Evolutionary conservation across 1,140 invertebrate species (phyloP).

Genomic region (Cyclina sinensis): DNA sequence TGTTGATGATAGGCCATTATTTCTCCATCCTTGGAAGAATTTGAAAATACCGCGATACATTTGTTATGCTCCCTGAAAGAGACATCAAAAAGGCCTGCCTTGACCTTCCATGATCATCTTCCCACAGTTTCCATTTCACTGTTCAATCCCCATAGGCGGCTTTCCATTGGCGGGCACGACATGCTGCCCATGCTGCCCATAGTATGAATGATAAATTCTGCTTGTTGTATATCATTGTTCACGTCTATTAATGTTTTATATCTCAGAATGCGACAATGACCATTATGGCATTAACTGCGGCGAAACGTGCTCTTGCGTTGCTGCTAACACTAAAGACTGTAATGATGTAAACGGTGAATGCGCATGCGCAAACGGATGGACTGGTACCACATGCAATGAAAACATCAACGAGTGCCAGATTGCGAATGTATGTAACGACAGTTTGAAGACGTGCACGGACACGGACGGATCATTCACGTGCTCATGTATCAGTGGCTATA

Average conservation of each 20-base stretch:
- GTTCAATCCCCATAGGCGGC: too few species aligned
- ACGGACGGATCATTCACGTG: slow-evolving; percentile 33
- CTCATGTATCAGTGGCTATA: slow-evolving; percentile 32
- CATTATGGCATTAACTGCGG: slow-evolving; percentile 35
- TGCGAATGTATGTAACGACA: slow-evolving; percentile 36
- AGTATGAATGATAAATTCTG: too few species aligned
- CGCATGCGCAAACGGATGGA: slow-evolving; percentile 32
- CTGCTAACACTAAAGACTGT: slow-evolving; percentile 23
- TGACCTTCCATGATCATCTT: too few species aligned
- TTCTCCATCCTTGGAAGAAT: too few species aligned
- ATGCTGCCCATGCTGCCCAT: too few species aligned
- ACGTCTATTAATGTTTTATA: neutral
- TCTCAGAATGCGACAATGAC: slow-evolving; percentile 8
- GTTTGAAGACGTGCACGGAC: slow-evolving; percentile 29
- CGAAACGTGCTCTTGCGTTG: neutral
- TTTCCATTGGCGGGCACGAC: too few species aligned
- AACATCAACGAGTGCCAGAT: slow-evolving; percentile 48
- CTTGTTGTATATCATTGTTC: too few species aligned
- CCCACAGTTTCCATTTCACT: too few species aligned
- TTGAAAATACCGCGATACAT: too few species aligned
- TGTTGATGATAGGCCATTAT: too few species aligned
- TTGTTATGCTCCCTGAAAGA: too few species aligned
- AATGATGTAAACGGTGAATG: neutral
- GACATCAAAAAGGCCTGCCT: too few species aligned
- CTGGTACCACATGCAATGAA: neutral